These are phyloP conservation scores for Sandelia bainsii DNA, from an alignment of 2,797 vertebrate genomes.

Conservation along the genomic window DNA sequence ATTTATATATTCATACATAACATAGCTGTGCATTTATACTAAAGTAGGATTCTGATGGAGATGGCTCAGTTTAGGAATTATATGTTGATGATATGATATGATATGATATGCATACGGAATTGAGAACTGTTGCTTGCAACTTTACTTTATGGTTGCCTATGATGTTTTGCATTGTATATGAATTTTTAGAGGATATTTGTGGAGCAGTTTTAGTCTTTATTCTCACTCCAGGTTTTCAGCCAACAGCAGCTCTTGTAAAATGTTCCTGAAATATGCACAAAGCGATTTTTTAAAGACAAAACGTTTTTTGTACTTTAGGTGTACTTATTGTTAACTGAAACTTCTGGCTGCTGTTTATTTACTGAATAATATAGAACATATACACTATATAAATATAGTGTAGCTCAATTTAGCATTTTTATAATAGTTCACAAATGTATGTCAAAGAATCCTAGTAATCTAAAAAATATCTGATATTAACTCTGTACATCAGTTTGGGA, in stretches of 20 bases:
- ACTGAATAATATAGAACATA: not conserved
- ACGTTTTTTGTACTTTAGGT: not conserved
- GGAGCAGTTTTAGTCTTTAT: slow-evolving; percentile 3
- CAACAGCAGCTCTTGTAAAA: not conserved
- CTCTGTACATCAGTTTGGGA: too few species aligned
- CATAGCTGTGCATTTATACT: slow-evolving; percentile 12
- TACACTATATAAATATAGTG: not conserved
- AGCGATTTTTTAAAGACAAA: not conserved
- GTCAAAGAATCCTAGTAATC: too few species aligned
- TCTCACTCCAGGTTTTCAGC: slow-evolving; percentile 9
- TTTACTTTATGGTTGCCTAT: not conserved
- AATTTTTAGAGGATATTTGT: slow-evolving; percentile 13
- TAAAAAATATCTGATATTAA: too few species aligned
- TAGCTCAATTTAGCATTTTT: not conserved
- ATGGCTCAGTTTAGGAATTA: not conserved
- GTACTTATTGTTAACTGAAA: not conserved
- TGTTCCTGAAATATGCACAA: not conserved
- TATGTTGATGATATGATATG: not conserved
- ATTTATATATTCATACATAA: slow-evolving; percentile 20
- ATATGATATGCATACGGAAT: too few species aligned
- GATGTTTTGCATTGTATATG: not conserved
- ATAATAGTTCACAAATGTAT: too few species aligned
- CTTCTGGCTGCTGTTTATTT: slow-evolving; percentile 1
- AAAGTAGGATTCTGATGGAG: not conserved
- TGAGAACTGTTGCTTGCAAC: not conserved